Conservation (phyloP, 2,888 invertebrate genomes). For the Agrochola macilenta region DNA sequence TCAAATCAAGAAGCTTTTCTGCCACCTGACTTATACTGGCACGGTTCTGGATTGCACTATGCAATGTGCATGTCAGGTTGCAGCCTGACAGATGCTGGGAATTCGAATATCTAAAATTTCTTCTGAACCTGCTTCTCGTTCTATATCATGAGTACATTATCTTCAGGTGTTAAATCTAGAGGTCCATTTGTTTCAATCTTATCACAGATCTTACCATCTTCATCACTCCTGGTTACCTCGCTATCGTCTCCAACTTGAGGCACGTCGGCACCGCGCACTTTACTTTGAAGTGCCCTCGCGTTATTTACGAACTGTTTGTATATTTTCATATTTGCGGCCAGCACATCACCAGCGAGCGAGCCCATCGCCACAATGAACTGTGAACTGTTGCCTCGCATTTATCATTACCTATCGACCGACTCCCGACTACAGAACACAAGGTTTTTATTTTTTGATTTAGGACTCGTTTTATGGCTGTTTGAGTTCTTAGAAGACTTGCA, state of each 20-base stretch:
- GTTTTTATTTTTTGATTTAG: slow-evolving; percentile 57
- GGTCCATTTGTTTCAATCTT: neutral
- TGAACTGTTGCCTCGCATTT: slow-evolving; percentile 73
- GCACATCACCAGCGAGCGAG: slow-evolving; percentile 74
- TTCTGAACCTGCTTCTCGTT: neutral
- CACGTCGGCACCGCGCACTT: slow-evolving; percentile 73
- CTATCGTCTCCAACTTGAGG: slow-evolving; percentile 41
- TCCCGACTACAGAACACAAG: slow-evolving; percentile 14
- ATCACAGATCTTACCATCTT: neutral
- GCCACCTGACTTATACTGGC: too few species aligned
- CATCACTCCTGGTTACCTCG: neutral
- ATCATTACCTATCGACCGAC: slow-evolving; percentile 68
- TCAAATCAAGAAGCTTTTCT: neutral
- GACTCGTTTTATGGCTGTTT: slow-evolving; percentile 48
- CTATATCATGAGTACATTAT: neutral
- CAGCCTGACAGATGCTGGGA: neutral
- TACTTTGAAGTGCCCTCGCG: slow-evolving; percentile 87
- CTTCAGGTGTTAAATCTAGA: neutral
- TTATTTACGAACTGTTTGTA: slow-evolving; percentile 88
- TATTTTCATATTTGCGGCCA: slow-evolving; percentile 88
- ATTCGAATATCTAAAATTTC: neutral
- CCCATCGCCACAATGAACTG: slow-evolving; percentile 80
- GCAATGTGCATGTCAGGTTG: neutral
- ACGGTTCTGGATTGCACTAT: too few species aligned
- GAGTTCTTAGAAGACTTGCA: slow-evolving; percentile 38